Evolutionary conservation across 2,888 invertebrate genomes (phyloP), one percentile per base, ranked within the genome.

Genomic region (Chymomyza caudatula): DNA sequence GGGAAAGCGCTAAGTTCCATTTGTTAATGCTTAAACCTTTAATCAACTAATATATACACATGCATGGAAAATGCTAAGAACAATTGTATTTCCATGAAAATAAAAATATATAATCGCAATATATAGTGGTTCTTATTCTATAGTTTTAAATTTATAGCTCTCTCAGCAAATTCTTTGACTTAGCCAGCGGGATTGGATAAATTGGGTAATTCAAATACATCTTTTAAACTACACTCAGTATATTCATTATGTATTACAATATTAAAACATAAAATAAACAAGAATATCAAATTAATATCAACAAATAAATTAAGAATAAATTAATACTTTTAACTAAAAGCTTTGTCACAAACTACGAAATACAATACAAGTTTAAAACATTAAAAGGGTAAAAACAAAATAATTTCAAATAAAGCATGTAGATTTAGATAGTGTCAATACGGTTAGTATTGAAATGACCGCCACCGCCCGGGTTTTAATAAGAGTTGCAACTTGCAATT

Each of bases 331-430:
- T 25, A 6, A 25, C 25, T 25, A 25, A 25, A 25, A 6, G 4
- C 1, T 25, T 25, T 4, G 25, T 6, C 25, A 8, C 29, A 37
- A 37, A 37, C 29, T 37, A 37, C 29, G 11, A 37, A 25, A 37
- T 44, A 19, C 15, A 37, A 11, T 37, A 37, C 29, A 37, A 2
- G 29, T 11, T 11, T 37, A 2, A 8, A 37, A 37, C 11, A 11
- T 37, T 37, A 37, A 37, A 37, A 59, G 49, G 37, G 17, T 25
- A 59, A 59, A 19, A 20, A 57, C 17, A 44, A 43, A 56, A 56
- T n/a, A n/a, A n/a, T n/a, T n/a, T n/a, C n/a, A n/a, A 17, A 4
- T 37, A 56, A 56, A 56, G 20, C 4, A 56, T n/a, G 42, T 25
- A 55, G 0, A 29, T 29, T 29, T 37, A n/a, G n/a, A n/a, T n/a